phyloP scores from a whole-genome alignment of 2,797 vertebrate species.

The Mormyrus proboscirostris region DNA sequence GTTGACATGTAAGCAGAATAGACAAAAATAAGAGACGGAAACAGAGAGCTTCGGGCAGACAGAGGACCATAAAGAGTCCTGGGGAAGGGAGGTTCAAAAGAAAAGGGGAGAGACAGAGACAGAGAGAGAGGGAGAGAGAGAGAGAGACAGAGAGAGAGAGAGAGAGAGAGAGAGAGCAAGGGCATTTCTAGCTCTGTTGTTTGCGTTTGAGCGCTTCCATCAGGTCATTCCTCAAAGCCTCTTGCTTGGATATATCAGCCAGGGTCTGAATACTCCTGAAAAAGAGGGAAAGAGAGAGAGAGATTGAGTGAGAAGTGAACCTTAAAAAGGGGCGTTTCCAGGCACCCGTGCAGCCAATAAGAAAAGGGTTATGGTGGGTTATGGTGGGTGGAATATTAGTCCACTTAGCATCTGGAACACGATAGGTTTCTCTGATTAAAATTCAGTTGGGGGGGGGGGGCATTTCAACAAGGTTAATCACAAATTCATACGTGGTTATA shows the following conservation, averaged over 20 bases:
- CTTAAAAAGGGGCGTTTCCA: not conserved
- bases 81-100: not conserved
- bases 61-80: conserved; percentile 16
- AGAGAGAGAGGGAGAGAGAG: conserved; percentile 12
- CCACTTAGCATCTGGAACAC: not conserved
- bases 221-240: conserved; percentile 88
- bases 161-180: conserved; percentile 27
- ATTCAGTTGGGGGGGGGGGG: not conserved
- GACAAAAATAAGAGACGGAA: conserved; percentile 28
- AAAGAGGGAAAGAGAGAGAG: conserved; percentile 17
- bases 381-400: not conserved
- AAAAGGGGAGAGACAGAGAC: not conserved
- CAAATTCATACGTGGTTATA: not conserved
- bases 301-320: not conserved
- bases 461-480: not conserved
- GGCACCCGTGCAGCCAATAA: not conserved
- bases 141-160: conserved; percentile 11
- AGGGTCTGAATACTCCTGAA: conserved; percentile 87
- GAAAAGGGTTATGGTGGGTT: not conserved
- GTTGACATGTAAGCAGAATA: conserved; percentile 53
- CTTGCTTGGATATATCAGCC: conserved; percentile 90
- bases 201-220: conserved; percentile 92
- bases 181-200: conserved; percentile 77
- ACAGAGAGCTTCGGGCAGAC: conserved; percentile 30
- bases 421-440: not conserved